These are phyloP conservation scores for Romanomermis culicivorax DNA, from an alignment of 2,888 invertebrate species.

Conservation along the genomic window DNA sequence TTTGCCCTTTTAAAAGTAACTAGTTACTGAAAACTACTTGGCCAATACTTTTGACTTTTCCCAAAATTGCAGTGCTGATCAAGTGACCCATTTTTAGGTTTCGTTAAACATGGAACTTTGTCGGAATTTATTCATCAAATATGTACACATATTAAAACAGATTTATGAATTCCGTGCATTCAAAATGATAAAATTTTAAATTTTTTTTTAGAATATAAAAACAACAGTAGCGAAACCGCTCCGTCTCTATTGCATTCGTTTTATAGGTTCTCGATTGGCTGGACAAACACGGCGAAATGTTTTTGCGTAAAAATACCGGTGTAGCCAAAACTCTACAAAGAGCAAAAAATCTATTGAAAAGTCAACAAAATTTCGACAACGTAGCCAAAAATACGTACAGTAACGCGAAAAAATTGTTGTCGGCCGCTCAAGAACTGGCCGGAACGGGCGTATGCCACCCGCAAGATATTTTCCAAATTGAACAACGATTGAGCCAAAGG, in stretches of 20 bases:
- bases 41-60: too few species aligned
- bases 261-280: conserved; percentile 78
- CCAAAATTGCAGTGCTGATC: too few species aligned
- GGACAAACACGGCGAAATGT: conserved; percentile 88
- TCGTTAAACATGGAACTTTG: too few species aligned
- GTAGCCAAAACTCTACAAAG: conserved; percentile 83
- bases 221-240: not conserved
- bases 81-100: too few species aligned
- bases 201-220: not conserved
- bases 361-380: conserved; percentile 93
- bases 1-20: too few species aligned
- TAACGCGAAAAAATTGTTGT: conserved; percentile 82
- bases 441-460: conserved; percentile 87
- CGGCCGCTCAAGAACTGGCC: conserved; percentile 84
- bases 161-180: too few species aligned
- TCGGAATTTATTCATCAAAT: too few species aligned
- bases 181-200: too few species aligned
- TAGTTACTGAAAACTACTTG: too few species aligned
- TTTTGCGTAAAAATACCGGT: conserved; percentile 84
- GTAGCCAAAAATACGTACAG: conserved; percentile 95
- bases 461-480: conserved; percentile 81
- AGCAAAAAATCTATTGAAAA: conserved; percentile 83
- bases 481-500: conserved; percentile 72
- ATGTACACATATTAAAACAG: too few species aligned
- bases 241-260: conserved; percentile 12